These are phyloP conservation scores for Pteria penguin DNA, from an alignment of 2,888 invertebrate genomes.

Conservation along the genomic window DNA sequence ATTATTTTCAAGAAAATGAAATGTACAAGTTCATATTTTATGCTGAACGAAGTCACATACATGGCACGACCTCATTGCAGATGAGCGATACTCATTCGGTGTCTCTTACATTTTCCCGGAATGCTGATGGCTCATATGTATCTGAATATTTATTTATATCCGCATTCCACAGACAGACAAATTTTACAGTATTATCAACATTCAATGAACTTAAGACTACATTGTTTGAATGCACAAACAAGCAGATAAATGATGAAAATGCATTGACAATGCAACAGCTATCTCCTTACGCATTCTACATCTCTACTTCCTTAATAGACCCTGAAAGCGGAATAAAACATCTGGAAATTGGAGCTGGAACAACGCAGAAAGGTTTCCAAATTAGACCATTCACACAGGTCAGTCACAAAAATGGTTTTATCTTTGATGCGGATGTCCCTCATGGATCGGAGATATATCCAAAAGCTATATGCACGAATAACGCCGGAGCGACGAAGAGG, in stretches of 20 bases:
- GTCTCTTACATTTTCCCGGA: background rate
- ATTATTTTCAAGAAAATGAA: background rate
- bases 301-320: conserved; percentile 29
- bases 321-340: conserved; percentile 34
- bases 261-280: conserved; percentile 18
- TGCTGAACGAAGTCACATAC: background rate
- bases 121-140: background rate
- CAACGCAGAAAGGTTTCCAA: conserved; percentile 50
- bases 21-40: background rate
- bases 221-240: background rate
- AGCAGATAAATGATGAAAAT: background rate
- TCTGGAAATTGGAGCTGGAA: conserved; percentile 47
- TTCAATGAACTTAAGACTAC: background rate
- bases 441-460: conserved; percentile 44
- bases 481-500: conserved; percentile 43
- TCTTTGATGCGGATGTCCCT: conserved; percentile 33
- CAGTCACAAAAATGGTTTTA: conserved; percentile 12
- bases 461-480: conserved; percentile 47
- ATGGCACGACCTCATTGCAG: background rate
- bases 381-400: conserved; percentile 35
- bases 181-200: background rate
- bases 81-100: background rate
- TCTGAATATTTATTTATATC: conserved; percentile 17
- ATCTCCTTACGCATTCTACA: conserved; percentile 9
- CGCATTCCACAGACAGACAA: background rate